phyloP scores from a whole-genome alignment of 2,888 invertebrate species.

The Erynnis tages region DNA sequence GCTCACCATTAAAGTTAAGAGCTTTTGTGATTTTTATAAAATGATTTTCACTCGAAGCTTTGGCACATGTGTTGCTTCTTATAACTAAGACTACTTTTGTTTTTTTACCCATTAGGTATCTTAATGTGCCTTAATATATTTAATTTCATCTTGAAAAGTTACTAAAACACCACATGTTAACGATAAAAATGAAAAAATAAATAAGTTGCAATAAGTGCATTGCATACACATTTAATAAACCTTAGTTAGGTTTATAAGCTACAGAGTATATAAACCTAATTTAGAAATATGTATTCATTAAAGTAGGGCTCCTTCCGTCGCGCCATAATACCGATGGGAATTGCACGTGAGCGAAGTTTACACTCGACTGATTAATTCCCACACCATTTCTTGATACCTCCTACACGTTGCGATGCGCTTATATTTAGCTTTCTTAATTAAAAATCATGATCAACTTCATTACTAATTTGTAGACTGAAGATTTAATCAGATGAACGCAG shows the following conservation, averaged over 20 bases:
- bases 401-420: background rate
- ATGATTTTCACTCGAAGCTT: background rate
- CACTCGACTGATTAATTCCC: slow-evolving; percentile 25
- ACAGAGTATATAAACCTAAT: slow-evolving; percentile 10
- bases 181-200: no score
- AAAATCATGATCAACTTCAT: background rate
- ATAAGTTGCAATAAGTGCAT: no score
- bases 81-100: background rate
- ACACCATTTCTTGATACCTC: slow-evolving; percentile 14
- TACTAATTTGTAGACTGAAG: no score
- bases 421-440: background rate
- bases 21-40: slow-evolving; percentile 19
- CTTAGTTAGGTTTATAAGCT: slow-evolving; percentile 1
- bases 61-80: background rate
- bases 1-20: slow-evolving; percentile 21
- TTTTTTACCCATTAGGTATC: no score
- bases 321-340: slow-evolving; percentile 19
- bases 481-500: no score
- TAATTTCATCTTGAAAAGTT: no score
- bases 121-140: no score
- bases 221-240: no score
- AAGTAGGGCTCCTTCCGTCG: slow-evolving; percentile 15
- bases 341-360: slow-evolving; percentile 25
- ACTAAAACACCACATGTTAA: no score
- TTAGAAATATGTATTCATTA: slow-evolving; percentile 24